These are phyloP conservation scores for Nudaria mundana DNA, from an alignment of 2,888 invertebrate genomes.

Conservation along the genomic window DNA sequence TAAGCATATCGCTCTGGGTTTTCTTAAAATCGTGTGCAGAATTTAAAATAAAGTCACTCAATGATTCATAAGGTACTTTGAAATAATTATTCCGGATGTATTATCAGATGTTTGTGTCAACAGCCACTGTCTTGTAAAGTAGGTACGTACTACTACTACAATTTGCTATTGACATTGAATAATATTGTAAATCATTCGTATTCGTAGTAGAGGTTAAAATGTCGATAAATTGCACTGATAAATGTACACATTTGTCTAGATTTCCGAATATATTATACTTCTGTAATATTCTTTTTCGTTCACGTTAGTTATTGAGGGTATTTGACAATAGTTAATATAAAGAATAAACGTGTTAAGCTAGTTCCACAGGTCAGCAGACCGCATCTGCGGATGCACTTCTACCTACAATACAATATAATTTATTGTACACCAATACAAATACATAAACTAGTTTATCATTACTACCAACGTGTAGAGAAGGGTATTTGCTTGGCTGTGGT, in stretches of 20 bases:
- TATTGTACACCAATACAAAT: too few relatives aligned
- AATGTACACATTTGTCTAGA: neutral
- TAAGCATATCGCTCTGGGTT: neutral
- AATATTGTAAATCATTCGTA: neutral
- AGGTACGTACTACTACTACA: neutral
- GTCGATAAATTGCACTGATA: neutral
- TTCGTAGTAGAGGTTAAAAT: neutral
- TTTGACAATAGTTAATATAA: too few relatives aligned
- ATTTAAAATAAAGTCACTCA: conserved; percentile 18
- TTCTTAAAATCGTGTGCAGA: too few relatives aligned
- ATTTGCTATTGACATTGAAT: conserved; percentile 1
- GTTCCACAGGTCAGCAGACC: too few relatives aligned
- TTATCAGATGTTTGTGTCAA: conserved; percentile 12
- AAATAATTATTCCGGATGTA: conserved; percentile 19
- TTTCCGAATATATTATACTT: neutral
- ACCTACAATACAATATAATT: too few relatives aligned
- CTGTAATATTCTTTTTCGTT: too few relatives aligned
- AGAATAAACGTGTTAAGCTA: too few relatives aligned
- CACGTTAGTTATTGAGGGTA: too few relatives aligned
- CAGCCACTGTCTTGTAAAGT: conserved; percentile 7
- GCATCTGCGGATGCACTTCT: too few relatives aligned
- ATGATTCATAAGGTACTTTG: conserved; percentile 21
- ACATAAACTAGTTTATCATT: too few relatives aligned
- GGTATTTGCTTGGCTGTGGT: too few relatives aligned
- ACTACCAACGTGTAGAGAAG: too few relatives aligned